Evolutionary conservation across 1,140 invertebrate genomes (phyloP).

Genomic region (Solen grandis): DNA sequence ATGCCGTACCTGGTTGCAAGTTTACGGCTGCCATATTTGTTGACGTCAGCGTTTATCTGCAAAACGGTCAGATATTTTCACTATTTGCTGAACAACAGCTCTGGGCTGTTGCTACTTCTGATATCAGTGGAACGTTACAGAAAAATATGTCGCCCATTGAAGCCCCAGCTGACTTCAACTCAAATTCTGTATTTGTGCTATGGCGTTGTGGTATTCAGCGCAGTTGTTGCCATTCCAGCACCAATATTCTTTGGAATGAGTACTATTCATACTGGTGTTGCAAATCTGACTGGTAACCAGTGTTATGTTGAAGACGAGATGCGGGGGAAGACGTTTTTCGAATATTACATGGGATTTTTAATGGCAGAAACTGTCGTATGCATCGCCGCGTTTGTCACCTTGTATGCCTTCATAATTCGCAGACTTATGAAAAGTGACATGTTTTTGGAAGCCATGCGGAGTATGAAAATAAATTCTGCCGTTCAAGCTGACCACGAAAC

Average conservation of each 20-base stretch:
- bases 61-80: constrained; percentile 33
- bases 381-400: constrained; percentile 1
- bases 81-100: constrained; percentile 45
- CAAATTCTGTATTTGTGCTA: constrained; percentile 33
- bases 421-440: constrained; percentile 33
- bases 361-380: constrained; percentile 16
- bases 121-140: constrained; percentile 35
- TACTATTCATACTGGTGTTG: constrained; percentile 29
- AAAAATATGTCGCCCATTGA: constrained; percentile 47
- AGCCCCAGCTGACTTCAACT: constrained; percentile 22
- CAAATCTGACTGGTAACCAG: constrained; percentile 34
- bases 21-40: constrained; percentile 46
- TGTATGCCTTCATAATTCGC: constrained; percentile 40
- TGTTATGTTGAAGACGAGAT: constrained; percentile 22
- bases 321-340: not conserved
- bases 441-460: constrained; percentile 26
- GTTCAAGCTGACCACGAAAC: not conserved
- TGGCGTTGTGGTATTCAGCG: constrained; percentile 26
- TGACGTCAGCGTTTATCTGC: constrained; percentile 37
- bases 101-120: constrained; percentile 34
- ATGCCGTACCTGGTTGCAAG: constrained; percentile 33
- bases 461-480: not conserved
- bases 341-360: constrained; percentile 13
- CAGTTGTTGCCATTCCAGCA: constrained; percentile 14
- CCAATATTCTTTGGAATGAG: constrained; percentile 10